Evolutionary conservation across 2,797 vertebrate species (phyloP), one percentile per base, ranked within the genome.

Genomic region (Eupleurogrammus muticus): DNA sequence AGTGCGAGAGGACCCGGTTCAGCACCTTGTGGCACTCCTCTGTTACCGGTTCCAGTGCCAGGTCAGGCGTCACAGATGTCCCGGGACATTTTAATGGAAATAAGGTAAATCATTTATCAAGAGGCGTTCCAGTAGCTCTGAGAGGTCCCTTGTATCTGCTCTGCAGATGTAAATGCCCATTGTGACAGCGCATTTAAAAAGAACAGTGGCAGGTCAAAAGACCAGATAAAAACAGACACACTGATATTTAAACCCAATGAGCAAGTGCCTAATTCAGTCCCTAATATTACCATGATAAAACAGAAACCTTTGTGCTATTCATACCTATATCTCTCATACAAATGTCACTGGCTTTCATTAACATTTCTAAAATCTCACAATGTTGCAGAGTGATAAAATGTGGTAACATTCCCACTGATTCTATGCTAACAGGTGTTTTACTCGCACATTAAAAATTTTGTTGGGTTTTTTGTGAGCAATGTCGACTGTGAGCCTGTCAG

Each of bases 81-180:
- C 79, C 52, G 80, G 80, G 93, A 94, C 90, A 89, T 80, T 90
- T 93, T 93, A 94, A 94, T 94, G 91, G 87, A 90, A 82, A 78
- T n/a, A 64, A 40, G 14, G 65, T 94, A 70, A 91, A 94, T 94
- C 35, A 91, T 94, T 92, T 32, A 93, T 92, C 77, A 83, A 74
- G 77, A 79, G 52, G 83, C 53, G 58, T 63, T 90, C 59, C 61
- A 55, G 35, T 42, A 40, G 56, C 82, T 64, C 66, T 55, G 59
- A 85, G 67, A 57, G 73, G 74, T 80, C 75, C 54, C 40, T 1
- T 55, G 17, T 60, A n/a, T 78, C 47, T 19, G 17, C 42, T 65
- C n/a, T 66, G 60, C 36, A 63, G 70, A 75, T 73, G 55, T 40
- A 16, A 81, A 67, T 47, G 46, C 35, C 38, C 28, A 32, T 52